Conservation (phyloP, 2,113 vertebrate species). For the mouse (Mus musculus) region GRCm39 chr12:105719501-105720000, state of each 20-base stretch:
- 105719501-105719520: background rate
- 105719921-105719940: too few species aligned
- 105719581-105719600: background rate
- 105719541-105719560: background rate
- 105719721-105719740: background rate
- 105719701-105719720: background rate
- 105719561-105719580: background rate
- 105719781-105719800: background rate
- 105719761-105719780: background rate
- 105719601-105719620: background rate
- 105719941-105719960: background rate
- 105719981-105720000: background rate
- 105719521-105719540: accelerated
- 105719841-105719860: background rate
- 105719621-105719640: background rate
- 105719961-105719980: background rate
- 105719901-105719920: too few species aligned
- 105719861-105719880: background rate
- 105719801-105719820: too few species aligned
- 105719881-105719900: background rate
- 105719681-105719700: background rate
- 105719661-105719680: background rate
- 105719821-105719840: background rate
- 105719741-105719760: background rate
- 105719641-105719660: too few species aligned